Evolutionary conservation across 2,113 vertebrate species (phyloP), one percentile per base, ranked within the genome.

Genomic region (Gymnogyps californianus): DNA sequence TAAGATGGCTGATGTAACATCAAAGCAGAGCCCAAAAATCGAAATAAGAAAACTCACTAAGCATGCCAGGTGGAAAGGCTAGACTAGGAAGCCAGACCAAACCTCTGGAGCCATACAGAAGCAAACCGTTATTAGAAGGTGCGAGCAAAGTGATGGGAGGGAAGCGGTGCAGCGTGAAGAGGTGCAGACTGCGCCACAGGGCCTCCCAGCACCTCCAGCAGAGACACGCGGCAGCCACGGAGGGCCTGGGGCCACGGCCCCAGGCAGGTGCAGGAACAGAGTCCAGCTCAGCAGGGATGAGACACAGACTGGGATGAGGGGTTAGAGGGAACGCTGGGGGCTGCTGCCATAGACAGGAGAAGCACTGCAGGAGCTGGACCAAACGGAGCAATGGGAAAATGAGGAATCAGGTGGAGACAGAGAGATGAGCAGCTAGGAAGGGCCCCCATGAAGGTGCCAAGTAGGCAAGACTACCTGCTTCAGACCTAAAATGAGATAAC

Each of bases 141-240:
- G 31, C 0, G 3, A 54, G 34, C 7, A 47, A 49, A 72, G 31
- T 2, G 46, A 11, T 10, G 13, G 16, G 74, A 52, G 38, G 34
- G 38, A 65, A 11, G 16, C 0, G 1, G 4, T 38, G 32, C n/a
- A 14, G 13, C 11, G 32, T 10, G 61, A 40, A 36, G 46, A 11
- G 10, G 21, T 21, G 26, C 20, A 17, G 12, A 7, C 8, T 42
- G 34, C 0, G 2, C 6, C 31, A 10, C 0, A 13, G 34, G 7
- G 11, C 36, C 12, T 57, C 19, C 31, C 7, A 40, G 16, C 11
- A 31, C 4, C 20, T n/a, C 8, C 2, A 0, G 10, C n/a, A 46
- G 13, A 26, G 29, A 47, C 6, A 29, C 0, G 0, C 25, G 46
- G 13, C 3, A 66, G 21, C 21, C 21, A 19, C 0, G 1, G 32